Base-by-base conservation (phyloP, 1,140 invertebrate species). In the Drosophila novamexicana region DNA sequence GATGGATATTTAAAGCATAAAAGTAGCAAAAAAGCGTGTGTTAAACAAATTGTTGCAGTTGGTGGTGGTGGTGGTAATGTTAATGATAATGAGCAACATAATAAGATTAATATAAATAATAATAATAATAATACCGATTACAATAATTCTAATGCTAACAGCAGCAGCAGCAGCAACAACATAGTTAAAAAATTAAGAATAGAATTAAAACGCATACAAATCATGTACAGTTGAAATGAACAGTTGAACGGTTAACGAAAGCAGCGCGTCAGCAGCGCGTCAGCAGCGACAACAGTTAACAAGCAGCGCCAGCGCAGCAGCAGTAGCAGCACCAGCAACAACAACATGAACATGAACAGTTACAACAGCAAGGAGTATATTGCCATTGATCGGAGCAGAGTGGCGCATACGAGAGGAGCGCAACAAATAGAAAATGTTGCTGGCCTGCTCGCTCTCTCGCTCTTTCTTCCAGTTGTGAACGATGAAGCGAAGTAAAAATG, bases 1-100 rank as follows among this genome's bases (percentile, higher is more conserved):
- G 81, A 81, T 85, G 79, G 76, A 79, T 77, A 77, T 74, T 77
- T 79, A 75, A 85, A 81, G 70, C 77, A 83, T 72, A 83, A 83
- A 65, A 61, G 54, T 81, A 81, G 70, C 68, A 75, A 71, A 61
- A 67, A 69, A 78, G 76, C 75, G 52, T 64, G 59, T 67, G 44
- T 74, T 67, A 68, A 62, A 34, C 72, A 69, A 61, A 40, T 45
- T 71, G 42, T 64, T 65, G 53, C 47, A 64, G 70, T 44, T 58
- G 62, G 49, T 66, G 61, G 29, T 45, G 61, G 45, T 62, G 57
- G 40, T 58, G 56, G 54, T 58, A 29, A 29, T 29, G 39, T 12
- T 44, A 18, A 52, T 58, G 58, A 69, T 69, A 63, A 73, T 58
- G 52, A 72, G 42, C 39, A 57, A 29, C 50, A 75, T 52, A 52